Conservation (phyloP, 2,113 vertebrate genomes). For the Toxotes jaculatrix region DNA sequence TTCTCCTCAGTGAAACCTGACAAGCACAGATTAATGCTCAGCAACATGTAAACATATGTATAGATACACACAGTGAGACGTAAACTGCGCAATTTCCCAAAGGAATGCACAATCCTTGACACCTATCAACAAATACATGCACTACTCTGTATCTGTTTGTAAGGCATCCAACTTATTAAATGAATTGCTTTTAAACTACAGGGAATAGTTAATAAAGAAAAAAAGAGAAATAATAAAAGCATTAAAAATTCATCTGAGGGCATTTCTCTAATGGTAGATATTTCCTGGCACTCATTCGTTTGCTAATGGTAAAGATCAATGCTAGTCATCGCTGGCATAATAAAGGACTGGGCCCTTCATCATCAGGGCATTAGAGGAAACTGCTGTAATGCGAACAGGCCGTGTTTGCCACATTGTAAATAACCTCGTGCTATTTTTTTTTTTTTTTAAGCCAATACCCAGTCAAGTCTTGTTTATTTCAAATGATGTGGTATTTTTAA, state of each 20-base stretch:
- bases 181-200: background rate
- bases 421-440: background rate
- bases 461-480: background rate
- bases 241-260: background rate
- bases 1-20: background rate
- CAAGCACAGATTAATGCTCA: background rate
- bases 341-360: conserved; percentile 28
- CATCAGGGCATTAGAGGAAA: conserved; percentile 35
- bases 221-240: background rate
- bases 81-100: background rate
- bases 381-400: conserved; percentile 13
- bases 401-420: background rate
- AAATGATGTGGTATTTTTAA: no score
- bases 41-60: background rate
- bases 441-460: background rate
- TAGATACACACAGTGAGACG: background rate
- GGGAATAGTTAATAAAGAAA: background rate
- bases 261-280: conserved; percentile 9
- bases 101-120: no score
- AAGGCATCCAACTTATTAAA: background rate
- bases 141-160: background rate
- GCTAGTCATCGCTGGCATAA: conserved; percentile 35
- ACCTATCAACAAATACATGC: background rate
- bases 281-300: conserved; percentile 23
- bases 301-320: conserved; percentile 54